Evolutionary conservation across 2,113 vertebrate species (phyloP).

Genomic region (Trinectes maculatus): DNA sequence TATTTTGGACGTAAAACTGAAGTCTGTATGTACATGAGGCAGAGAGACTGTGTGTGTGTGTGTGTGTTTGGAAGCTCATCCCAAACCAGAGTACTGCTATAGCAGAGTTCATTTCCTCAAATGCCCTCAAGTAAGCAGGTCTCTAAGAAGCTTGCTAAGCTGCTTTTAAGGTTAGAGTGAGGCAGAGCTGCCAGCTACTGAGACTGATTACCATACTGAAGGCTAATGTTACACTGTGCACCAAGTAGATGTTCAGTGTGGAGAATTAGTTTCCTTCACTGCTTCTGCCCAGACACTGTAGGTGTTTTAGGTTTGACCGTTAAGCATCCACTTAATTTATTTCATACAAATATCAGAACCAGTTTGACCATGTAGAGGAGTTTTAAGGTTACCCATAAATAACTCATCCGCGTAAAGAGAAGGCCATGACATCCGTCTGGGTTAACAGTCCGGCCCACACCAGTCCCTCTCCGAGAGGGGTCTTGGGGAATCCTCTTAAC

Average conservation of each 20-base stretch:
- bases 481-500: conserved; percentile 75
- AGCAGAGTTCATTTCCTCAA: conserved; percentile 51
- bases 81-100: conserved; percentile 9
- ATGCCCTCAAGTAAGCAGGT: conserved; percentile 71
- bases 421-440: conserved; percentile 39
- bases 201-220: conserved; percentile 40
- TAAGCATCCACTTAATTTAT: conserved; percentile 32
- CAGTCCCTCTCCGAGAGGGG: conserved; percentile 13
- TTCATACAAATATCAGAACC: no score
- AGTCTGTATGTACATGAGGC: no score
- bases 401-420: no score
- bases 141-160: conserved; percentile 77
- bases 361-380: no score
- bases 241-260: background rate
- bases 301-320: no score
- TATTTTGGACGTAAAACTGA: no score
- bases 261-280: conserved; percentile 9
- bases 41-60: background rate
- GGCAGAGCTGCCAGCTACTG: conserved; percentile 49
- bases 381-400: no score
- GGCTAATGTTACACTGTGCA: conserved; percentile 21
- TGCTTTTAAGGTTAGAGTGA: conserved; percentile 75
- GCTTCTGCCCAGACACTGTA: conserved; percentile 14
- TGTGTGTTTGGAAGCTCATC: conserved; percentile 24
- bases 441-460: conserved; percentile 34